These are phyloP conservation scores for Octodon degus DNA, from an alignment of 2,113 vertebrate genomes.

Conservation along the genomic window DNA sequence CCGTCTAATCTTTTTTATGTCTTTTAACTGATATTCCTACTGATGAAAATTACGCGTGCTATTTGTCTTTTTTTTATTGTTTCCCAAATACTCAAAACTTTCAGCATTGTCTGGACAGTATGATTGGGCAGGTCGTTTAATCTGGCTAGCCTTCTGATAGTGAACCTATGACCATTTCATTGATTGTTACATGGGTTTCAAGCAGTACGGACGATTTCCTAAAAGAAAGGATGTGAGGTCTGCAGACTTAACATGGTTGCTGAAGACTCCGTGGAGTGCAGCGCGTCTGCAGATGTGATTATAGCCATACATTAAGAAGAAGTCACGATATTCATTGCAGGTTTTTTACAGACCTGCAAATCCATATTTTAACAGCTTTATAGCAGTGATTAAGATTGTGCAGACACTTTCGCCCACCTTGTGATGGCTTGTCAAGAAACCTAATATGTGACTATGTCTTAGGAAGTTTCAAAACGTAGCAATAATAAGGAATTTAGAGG, in stretches of 20 bases:
- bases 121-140: background rate
- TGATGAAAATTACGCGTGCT: background rate
- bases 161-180: background rate
- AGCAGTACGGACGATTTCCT: background rate
- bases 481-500: background rate
- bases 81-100: background rate
- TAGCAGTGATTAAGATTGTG: background rate
- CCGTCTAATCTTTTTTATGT: background rate
- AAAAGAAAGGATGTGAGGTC: background rate
- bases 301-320: background rate
- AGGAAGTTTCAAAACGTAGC: background rate
- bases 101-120: background rate
- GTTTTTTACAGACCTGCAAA: background rate
- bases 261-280: background rate
- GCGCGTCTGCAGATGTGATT: background rate
- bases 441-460: background rate
- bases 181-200: background rate
- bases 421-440: background rate
- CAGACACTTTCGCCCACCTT: background rate
- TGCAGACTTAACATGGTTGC: background rate
- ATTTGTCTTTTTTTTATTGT: background rate
- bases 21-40: slow-evolving; percentile 2
- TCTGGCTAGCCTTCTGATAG: background rate
- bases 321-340: background rate
- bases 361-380: background rate